A percentile compares a stretch with the other conserved stretches of the same genome.
These are phyloP conservation scores for Tetraneura akinire DNA, from an alignment of 1,140 invertebrate genomes.

Conservation along the genomic window DNA sequence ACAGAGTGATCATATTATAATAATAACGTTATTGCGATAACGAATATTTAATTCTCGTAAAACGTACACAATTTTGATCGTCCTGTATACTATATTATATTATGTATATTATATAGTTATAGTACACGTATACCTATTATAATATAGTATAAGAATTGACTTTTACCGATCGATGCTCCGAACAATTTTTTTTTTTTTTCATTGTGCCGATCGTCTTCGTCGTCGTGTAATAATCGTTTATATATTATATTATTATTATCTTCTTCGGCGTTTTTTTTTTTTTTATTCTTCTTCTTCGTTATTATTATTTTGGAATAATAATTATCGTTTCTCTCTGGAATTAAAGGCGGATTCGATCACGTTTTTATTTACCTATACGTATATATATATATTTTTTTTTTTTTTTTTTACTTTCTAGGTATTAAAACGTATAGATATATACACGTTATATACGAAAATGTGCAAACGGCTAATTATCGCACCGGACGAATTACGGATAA, in stretches of 20 bases:
- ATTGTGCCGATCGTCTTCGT: not conserved
- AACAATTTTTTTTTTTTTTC: not conserved
- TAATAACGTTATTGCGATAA: no score
- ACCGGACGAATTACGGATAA: constrained; percentile 43
- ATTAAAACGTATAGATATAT: not conserved
- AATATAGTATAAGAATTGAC: not conserved
- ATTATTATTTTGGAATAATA: constrained; percentile 22
- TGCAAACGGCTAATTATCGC: constrained; percentile 51
- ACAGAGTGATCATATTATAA: no score
- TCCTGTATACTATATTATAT: no score
- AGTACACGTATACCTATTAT: no score
- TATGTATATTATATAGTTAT: not conserved
- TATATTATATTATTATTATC: constrained; percentile 5
- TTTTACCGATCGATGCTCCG: constrained; percentile 15
- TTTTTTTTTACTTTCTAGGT: no score
- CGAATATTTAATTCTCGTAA: no score
- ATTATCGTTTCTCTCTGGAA: constrained; percentile 33
- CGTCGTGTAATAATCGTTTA: constrained; percentile 5
- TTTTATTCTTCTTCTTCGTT: not conserved
- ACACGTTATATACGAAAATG: not conserved
- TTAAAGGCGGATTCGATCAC: constrained; percentile 45
- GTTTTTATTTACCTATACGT: not conserved
- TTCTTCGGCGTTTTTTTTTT: not conserved
- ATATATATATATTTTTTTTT: not conserved
- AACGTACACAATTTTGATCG: no score